Evolutionary conservation across 2,797 vertebrate genomes (phyloP), one percentile per base, ranked within the genome.

Genomic region (Dermochelys coriacea): DNA sequence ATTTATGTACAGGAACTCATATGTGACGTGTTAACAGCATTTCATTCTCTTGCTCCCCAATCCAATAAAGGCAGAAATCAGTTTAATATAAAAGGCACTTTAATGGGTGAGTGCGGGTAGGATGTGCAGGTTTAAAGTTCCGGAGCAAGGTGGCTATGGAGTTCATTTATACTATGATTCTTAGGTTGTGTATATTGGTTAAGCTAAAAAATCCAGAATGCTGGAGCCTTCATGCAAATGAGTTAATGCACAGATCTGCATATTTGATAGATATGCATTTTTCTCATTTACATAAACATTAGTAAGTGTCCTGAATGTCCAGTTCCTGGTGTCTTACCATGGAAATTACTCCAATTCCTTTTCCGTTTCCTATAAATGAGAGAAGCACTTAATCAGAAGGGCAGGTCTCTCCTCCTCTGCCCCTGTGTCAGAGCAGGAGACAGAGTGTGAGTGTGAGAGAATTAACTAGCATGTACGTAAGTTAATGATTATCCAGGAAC

Each of bases 11-110:
- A 84, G 8, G 85, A 79, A 92, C 93, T 94, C 34, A 88, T 41
- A 92, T 87, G 68, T 23, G 25, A 80, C 84, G 34, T 85, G 74
- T 91, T 93, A 75, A 0, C 1, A 80, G 23, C 1, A 0, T 90
- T 93, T 93, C 41, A 59, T 93, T 95, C 49, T 94, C 85, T 68
- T 75, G 45, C n/a, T 93, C 25, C 51, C 59, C 82, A 71, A 83
- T 90, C 41, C 90, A 89, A 21, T 52, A 83, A 74, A 57, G 78
- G 74, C 47, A 47, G 88, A 92, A 82, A 87, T 90, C 55, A 57
- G 29, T 88, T 77, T 93, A 94, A 82, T 95, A 86, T 86, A 89
- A 87, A 85, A 59, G 54, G 57, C 68, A 91, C 89, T 93, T 93
- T 68, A 94, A 45, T 84, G 27, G n/a, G 23, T 75, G 90, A 89